Evolutionary conservation across 2,888 invertebrate species (phyloP), one percentile per base, ranked within the genome.

Genomic region (Aspidiotus rigidus): DNA sequence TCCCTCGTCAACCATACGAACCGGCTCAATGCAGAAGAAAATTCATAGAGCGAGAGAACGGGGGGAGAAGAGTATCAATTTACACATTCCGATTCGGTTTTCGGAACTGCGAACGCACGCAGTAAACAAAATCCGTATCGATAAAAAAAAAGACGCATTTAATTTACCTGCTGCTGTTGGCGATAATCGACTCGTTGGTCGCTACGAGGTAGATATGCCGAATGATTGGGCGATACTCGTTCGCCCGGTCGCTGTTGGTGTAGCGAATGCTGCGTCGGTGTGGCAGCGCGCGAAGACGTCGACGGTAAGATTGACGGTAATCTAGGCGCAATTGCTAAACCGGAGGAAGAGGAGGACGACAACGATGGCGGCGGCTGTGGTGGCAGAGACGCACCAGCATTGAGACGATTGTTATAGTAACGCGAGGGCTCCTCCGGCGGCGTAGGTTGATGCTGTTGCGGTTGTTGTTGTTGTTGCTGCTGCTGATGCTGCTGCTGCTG

Each of bases 271-370:
- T 28, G 64, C 57, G 55, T 39, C 13, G 42, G 62, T 49, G 42
- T 66, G 64, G 56, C 40, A n/a, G 17, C 28, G 39, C 28, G 69
- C 17, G 49, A 39, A 17, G 10, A 9, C 28, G 28, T 28, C 28
- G 28, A 28, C 49, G 63, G 60, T 40, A 63, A 16, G 60, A 59
- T 42, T 55, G 70, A 78, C 80, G 64, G 70, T 71, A 72, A 70
- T 72, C 79, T 81, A 78, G 75, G 71, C 8, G 71, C 44, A 15
- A 71, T 40, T 15, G 70, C 17, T n/a, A 28, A 28, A 28, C 28
- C 28, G 28, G 28, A 28, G 28, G 28, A 28, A 28, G 28, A 28
- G 28, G 28, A 28, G 28, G 62, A 62, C 54, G 73, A 62, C 71
- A 75, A 73, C n/a, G 70, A 69, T 66, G 71, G 70, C 72, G 72